Conservation (phyloP, 2,888 invertebrate genomes). For the Pammene fasciana region DNA sequence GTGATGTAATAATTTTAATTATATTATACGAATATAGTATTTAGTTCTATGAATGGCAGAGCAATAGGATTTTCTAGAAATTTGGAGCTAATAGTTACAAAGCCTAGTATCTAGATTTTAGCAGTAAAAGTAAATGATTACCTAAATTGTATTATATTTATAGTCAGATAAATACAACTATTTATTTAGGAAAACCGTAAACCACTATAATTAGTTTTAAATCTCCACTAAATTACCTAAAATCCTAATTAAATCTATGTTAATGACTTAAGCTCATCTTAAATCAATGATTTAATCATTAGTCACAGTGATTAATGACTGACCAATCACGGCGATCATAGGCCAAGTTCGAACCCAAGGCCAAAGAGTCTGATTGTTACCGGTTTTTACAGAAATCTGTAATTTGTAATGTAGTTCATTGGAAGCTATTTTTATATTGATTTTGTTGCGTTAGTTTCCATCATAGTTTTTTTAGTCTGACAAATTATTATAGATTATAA, state of each 20-base stretch:
- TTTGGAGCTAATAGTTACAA: too few species aligned
- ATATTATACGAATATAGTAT: too few species aligned
- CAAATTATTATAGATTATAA: neutral
- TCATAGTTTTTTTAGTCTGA: neutral
- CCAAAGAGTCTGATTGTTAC: constrained; percentile 55
- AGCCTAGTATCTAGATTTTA: too few species aligned
- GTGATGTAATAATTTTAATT: too few species aligned
- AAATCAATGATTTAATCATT: constrained; percentile 36
- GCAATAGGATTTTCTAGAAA: too few species aligned
- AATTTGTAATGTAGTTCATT: constrained; percentile 16
- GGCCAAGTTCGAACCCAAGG: constrained; percentile 71
- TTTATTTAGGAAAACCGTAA: constrained; percentile 32
- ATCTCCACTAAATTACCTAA: constrained; percentile 9
- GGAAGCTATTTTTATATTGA: constrained; percentile 18
- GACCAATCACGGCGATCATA: constrained; percentile 55
- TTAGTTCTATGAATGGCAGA: too few species aligned
- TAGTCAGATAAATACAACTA: neutral
- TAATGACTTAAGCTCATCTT: constrained; percentile 27
- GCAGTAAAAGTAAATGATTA: neutral
- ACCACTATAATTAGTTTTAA: constrained; percentile 6
- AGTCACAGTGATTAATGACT: constrained; percentile 34
- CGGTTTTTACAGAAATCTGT: constrained; percentile 46
- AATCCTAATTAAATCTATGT: constrained; percentile 14
- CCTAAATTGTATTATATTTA: neutral
- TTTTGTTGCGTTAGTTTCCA: constrained; percentile 19